phyloP scores from a whole-genome alignment of 2,113 vertebrate species.

The Oryzias melastigma region DNA sequence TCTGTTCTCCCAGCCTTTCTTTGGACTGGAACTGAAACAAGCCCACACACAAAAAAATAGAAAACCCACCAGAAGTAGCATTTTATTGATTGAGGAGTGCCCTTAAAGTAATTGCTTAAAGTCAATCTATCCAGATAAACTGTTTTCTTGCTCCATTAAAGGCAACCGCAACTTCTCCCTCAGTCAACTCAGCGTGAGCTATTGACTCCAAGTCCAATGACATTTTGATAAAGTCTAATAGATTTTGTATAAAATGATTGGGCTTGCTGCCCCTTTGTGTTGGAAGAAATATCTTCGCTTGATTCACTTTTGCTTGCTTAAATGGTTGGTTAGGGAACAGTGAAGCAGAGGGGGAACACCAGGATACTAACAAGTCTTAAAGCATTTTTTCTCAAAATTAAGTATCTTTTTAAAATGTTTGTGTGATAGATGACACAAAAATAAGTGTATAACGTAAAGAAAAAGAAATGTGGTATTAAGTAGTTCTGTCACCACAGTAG shows the following conservation, averaged over 20 bases:
- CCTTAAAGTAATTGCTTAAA: slow-evolving; percentile 69
- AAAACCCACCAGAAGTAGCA: slow-evolving; percentile 17
- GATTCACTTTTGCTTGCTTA: slow-evolving; percentile 9
- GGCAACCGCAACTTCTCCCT: slow-evolving; percentile 60
- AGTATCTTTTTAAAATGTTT: too few species aligned
- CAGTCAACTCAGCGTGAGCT: slow-evolving; percentile 59
- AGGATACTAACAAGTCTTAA: too few species aligned
- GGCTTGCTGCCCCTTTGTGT: slow-evolving; percentile 48
- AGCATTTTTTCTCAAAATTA: too few species aligned
- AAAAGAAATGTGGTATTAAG: too few species aligned
- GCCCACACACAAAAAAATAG: slow-evolving; percentile 20
- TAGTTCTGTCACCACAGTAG: too few species aligned
- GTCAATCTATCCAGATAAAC: slow-evolving; percentile 68
- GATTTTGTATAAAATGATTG: slow-evolving; percentile 52
- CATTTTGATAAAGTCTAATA: slow-evolving; percentile 61
- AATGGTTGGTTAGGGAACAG: neutral
- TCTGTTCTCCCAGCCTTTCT: too few species aligned
- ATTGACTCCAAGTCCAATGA: slow-evolving; percentile 61
- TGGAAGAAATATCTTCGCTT: slow-evolving; percentile 31
- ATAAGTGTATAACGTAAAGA: too few species aligned
- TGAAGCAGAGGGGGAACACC: too few species aligned
- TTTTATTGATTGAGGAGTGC: slow-evolving; percentile 65
- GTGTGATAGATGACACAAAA: too few species aligned
- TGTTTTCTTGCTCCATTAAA: slow-evolving; percentile 68
- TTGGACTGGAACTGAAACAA: too few species aligned